A percentile compares a stretch with the other conserved stretches of the same genome.
Evolutionary conservation across 2,888 invertebrate genomes (phyloP).

Genomic region (Gryllus longicercus): DNA sequence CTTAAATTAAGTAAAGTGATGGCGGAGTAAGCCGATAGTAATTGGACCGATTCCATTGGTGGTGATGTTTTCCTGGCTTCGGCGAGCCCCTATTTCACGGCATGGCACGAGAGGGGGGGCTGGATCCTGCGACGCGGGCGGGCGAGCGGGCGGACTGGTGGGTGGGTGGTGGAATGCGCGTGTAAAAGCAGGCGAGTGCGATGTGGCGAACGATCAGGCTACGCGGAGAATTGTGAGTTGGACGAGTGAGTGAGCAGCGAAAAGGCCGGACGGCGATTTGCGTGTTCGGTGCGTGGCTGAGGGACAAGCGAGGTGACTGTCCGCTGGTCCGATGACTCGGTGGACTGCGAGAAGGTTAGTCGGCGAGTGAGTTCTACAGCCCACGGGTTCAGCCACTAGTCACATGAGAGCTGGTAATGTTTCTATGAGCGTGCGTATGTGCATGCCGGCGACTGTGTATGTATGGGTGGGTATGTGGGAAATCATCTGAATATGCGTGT

Average conservation of each 20-base stretch:
- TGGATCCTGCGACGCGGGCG: no score
- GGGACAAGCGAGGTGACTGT: no score
- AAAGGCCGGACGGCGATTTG: slow-evolving; percentile 20
- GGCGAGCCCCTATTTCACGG: not conserved
- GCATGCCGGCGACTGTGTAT: not conserved
- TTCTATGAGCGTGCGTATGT: not conserved
- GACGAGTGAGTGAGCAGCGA: slow-evolving; percentile 21
- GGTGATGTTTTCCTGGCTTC: slow-evolving; percentile 7
- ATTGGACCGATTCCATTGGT: slow-evolving; percentile 9
- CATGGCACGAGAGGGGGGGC: not conserved
- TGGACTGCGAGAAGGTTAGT: no score
- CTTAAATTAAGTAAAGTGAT: slow-evolving; percentile 17
- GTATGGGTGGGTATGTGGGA: no score
- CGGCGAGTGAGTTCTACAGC: no score
- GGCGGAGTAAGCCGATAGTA: slow-evolving; percentile 17
- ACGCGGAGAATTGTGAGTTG: not conserved
- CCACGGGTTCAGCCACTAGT: no score
- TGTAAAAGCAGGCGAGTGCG: no score
- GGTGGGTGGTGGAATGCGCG: no score
- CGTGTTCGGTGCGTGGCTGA: slow-evolving; percentile 20
- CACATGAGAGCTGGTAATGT: no score
- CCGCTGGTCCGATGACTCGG: no score
- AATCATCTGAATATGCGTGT: not conserved
- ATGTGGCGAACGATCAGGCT: no score
- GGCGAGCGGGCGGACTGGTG: no score